Percentiles rank a stretch among this genome's conserved stretches.
Evolutionary conservation across 2,113 vertebrate species (phyloP).

Genomic region (Oryzias melastigma): DNA sequence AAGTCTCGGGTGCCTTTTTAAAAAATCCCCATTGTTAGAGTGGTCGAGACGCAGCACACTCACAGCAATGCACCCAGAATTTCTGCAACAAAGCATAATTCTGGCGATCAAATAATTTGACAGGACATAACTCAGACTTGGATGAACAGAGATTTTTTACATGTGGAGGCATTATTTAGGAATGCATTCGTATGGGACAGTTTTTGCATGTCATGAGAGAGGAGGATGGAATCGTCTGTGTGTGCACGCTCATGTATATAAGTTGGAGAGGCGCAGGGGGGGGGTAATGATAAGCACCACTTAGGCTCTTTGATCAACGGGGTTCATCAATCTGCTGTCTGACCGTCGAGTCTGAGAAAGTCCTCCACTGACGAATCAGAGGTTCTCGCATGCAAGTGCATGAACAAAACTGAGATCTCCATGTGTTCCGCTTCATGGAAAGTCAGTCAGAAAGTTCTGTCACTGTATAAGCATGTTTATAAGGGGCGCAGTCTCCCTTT

Average conservation of each 20-base stretch:
- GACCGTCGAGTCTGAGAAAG: constrained; percentile 63
- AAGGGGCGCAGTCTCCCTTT: constrained; percentile 38
- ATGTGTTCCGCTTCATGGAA: constrained; percentile 41
- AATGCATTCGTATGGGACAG: no score
- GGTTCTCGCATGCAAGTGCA: constrained; percentile 18
- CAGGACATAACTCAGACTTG: not conserved
- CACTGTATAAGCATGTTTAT: constrained; percentile 41
- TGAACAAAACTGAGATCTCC: not conserved
- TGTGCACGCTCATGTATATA: not conserved
- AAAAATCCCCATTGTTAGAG: constrained; percentile 28
- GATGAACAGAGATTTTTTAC: not conserved
- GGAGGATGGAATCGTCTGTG: constrained; percentile 10
- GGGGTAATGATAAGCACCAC: constrained; percentile 70
- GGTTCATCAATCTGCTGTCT: constrained; percentile 65
- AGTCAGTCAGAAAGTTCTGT: constrained; percentile 7
- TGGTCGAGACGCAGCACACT: not conserved
- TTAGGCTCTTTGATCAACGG: constrained; percentile 72
- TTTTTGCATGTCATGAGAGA: not conserved
- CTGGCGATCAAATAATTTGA: constrained; percentile 24
- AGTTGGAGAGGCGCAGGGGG: constrained; percentile 5
- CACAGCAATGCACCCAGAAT: no score
- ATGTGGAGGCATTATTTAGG: not conserved
- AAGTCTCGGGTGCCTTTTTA: constrained; percentile 43
- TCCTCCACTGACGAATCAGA: constrained; percentile 48
- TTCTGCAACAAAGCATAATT: constrained; percentile 5